Base-by-base conservation (phyloP, 2,797 vertebrate genomes). In the Fistularia tabacaria region DNA sequence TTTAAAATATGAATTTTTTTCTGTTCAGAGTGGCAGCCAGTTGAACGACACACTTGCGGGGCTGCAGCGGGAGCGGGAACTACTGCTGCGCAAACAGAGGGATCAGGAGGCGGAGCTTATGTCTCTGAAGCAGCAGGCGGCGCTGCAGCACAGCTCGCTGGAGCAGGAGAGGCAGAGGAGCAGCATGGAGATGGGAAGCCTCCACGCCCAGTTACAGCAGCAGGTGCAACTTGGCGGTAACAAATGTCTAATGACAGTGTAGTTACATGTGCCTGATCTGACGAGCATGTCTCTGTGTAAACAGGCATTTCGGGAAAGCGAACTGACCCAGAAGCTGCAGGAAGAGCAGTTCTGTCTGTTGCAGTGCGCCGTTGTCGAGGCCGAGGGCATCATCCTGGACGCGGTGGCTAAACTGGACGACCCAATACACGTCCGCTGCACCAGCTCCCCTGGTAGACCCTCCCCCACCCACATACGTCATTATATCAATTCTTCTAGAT, bases 331-430 rank as follows among this genome's bases (percentile, higher is more conserved):
- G 59, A 89, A 68, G 76, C 80, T 91, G 68, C 88, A 90, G 58
- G 70, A 92, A 9, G 93, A 95, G 62, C 92, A 90, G 84, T 91
- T 90, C 59, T 79, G 73, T 50, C 85, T 98, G 55, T 88, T 98
- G 58, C 88, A 84, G 67, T 89, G 90, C 42, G 87, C 90, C 0
- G 72, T 92, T 2, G 90, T 79, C 58, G 93, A 96, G 62, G 94
- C 94, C 0, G 90, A 96, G 74, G 84, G 80, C 38, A 93, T 96
- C 79, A 85, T 99, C 7, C 90, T 92, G 75, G 94, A 96, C 0
- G 91, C 96, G 0, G 89, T 98, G 48, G 58, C 86, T 59, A 93
- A 87, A 66, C 66, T 97, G 15, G 95, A 98, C 1, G 95, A 98
- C 76, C 95, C 96, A 0, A 36, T 93, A 1, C 93, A 97, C 9